Base-by-base conservation (phyloP, 2,113 vertebrate genomes). In the Varanus salvator region DNA sequence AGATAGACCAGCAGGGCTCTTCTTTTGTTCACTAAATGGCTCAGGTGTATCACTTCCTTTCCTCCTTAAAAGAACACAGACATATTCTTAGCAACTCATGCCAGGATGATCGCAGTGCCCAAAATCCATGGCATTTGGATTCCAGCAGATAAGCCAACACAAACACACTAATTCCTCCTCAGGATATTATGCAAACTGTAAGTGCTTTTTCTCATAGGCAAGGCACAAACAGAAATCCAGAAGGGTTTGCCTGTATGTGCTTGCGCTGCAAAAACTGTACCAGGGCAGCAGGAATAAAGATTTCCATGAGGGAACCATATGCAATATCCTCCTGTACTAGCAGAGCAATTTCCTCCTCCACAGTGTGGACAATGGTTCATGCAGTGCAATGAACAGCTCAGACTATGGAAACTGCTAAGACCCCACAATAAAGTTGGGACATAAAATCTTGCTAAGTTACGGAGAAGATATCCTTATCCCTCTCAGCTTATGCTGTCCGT, bases 101-200 rank as follows among this genome's bases (percentile, higher is more conserved):
- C 71, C 85, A 87, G 44, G 44, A 76, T 6, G 34, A 69, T 54
- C 38, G 23, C 44, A n/a, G 48, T 80, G 75, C 15, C 82, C 76
- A 52, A 78, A 57, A 31, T 57, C 74, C 75, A 54, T 71, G 64
- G 74, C n/a, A 44, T 38, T 80, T 72, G 84, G 15, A 75, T 92
- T 48, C 75, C n/a, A 94, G n/a, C 3, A 91, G 60, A 44, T 29
- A 94, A 91, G 5, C 21, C 88, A 85, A 88, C 17, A 85, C 60
- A 80, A 48, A 81, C 74, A 50, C 87, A 38, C n/a, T 60, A 54
- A 52, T 50, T 54, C 48, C 85, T 8, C 25, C 50, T 87, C 31
- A 74, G 0, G 8, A 52, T 44, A 91, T 0, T 11, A 85, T 60
- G 60, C 34, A 92, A 87, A 80, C 50, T 52, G 64, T 92, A 87